Evolutionary conservation across 2,888 invertebrate genomes (phyloP), one percentile per base, ranked within the genome.

Genomic region (Ceriagrion tenellum): DNA sequence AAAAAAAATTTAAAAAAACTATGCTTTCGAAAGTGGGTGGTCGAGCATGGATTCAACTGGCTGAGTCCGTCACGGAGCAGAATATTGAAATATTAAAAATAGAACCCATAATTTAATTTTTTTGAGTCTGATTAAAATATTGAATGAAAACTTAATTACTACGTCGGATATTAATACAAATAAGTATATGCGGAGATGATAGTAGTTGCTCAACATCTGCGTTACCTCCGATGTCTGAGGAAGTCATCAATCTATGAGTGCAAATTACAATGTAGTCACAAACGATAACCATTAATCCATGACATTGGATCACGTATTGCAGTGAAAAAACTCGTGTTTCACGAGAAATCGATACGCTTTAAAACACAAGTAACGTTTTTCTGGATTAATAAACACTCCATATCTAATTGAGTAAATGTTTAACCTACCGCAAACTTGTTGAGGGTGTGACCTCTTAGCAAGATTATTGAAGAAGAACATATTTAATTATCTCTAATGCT

Each of bases 81-180:
- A 69, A 81, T 81, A 81, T 81, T 81, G 81, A 81, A 81, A 81
- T 35, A 81, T 81, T 81, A 81, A 81, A 81, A 81, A 12, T 3
- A n/a, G 16, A 16, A 81, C 30, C 16, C 81, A 35, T 81, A 26
- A 81, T 81, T 81, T 0, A 69, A 12, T 30, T 35, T 8, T 81
- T 81, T 30, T 81, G 16, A 81, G 35, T 35, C 35, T 26, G 35
- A 81, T 81, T 81, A 35, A 81, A 12, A 13, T 35, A 35, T 81
- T 81, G 81, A 35, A n/a, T 81, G 81, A 81, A 81, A 13, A 35
- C 30, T 81, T 81, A 81, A 81, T 81, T 81, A 81, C 18, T 13
- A 35, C 81, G 81, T 16, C 10, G 81, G 26, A 81, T 35, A 81
- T 81, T 35, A 81, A 35, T 81, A 18, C 35, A 81, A 81, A 81